A percentile compares a stretch with the other conserved stretches of the same genome.
phyloP scores from a whole-genome alignment of 2,888 invertebrate genomes.

The Campoplex nolae region DNA sequence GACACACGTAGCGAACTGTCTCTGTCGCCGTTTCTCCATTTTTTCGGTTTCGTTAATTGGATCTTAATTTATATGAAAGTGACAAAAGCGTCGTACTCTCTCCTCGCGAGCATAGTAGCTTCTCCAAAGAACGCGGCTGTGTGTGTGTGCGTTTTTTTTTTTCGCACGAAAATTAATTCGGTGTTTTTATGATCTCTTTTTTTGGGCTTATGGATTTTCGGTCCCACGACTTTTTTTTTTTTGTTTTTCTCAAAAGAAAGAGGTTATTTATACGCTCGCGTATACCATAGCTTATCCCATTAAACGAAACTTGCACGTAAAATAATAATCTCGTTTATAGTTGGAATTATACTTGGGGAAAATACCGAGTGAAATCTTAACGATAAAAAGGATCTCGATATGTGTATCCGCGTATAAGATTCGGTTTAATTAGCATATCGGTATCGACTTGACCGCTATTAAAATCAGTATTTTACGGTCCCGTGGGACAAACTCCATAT shows the following conservation, averaged over 20 bases:
- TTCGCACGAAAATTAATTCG: slow-evolving; percentile 61
- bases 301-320: slow-evolving; percentile 47
- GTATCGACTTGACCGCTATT: slow-evolving; percentile 65
- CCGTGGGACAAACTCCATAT: slow-evolving; percentile 55
- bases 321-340: slow-evolving; percentile 68
- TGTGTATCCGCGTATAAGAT: slow-evolving; percentile 8
- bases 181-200: slow-evolving; percentile 59
- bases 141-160: not conserved
- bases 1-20: slow-evolving; percentile 45
- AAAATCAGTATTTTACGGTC: slow-evolving; percentile 72
- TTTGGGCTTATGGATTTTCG: slow-evolving; percentile 34
- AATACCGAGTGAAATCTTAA: slow-evolving; percentile 39
- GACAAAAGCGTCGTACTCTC: slow-evolving; percentile 56
- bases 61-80: slow-evolving; percentile 63
- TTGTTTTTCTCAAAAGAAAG: slow-evolving; percentile 10
- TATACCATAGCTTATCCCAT: slow-evolving; percentile 43
- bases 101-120: slow-evolving; percentile 22
- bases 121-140: slow-evolving; percentile 8
- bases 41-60: slow-evolving; percentile 59
- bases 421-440: slow-evolving; percentile 75
- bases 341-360: slow-evolving; percentile 57
- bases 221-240: slow-evolving; percentile 12
- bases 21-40: slow-evolving; percentile 6
- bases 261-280: slow-evolving; percentile 55
- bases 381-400: slow-evolving; percentile 58